phyloP scores from a whole-genome alignment of 1,140 invertebrate species.

The Apis laboriosa region DNA sequence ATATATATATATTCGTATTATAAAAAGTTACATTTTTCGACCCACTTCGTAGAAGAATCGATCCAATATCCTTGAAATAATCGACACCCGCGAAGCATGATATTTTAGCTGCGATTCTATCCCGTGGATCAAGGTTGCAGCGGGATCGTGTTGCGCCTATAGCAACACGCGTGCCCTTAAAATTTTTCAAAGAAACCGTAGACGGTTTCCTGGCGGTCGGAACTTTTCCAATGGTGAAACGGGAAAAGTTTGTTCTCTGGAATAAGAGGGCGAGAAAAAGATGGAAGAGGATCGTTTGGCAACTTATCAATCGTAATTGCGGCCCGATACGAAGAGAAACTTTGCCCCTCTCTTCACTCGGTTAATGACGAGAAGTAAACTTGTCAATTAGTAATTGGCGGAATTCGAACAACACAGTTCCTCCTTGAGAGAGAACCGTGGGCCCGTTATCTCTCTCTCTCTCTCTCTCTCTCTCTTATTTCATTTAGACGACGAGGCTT shows the following conservation, averaged over 20 bases:
- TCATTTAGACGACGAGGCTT: constrained; percentile 16
- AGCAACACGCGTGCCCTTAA: constrained; percentile 47
- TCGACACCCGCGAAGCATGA: too few species aligned
- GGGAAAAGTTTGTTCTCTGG: constrained; percentile 11
- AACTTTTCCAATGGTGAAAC: constrained; percentile 47
- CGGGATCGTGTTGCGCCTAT: constrained; percentile 42
- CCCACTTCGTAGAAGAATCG: too few species aligned
- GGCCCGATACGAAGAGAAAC: constrained; percentile 63
- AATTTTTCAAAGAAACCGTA: constrained; percentile 58
- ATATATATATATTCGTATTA: too few species aligned
- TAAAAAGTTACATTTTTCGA: too few species aligned
- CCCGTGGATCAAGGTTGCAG: constrained; percentile 41
- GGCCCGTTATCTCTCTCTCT: constrained; percentile 57
- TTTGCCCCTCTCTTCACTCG: constrained; percentile 38
- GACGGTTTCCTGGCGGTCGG: constrained; percentile 43
- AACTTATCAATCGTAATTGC: constrained; percentile 75
- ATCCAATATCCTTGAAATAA: too few species aligned
- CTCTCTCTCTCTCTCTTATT: constrained; percentile 68
- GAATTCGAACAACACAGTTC: constrained; percentile 34
- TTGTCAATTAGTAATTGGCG: constrained; percentile 75
- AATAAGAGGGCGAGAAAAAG: neutral
- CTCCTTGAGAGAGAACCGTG: too few species aligned
- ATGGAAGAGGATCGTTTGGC: constrained; percentile 42
- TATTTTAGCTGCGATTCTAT: constrained; percentile 11
- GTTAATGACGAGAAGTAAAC: constrained; percentile 67